phyloP scores from a whole-genome alignment of 2,888 invertebrate genomes.

The Halictus quadricinctus region DNA sequence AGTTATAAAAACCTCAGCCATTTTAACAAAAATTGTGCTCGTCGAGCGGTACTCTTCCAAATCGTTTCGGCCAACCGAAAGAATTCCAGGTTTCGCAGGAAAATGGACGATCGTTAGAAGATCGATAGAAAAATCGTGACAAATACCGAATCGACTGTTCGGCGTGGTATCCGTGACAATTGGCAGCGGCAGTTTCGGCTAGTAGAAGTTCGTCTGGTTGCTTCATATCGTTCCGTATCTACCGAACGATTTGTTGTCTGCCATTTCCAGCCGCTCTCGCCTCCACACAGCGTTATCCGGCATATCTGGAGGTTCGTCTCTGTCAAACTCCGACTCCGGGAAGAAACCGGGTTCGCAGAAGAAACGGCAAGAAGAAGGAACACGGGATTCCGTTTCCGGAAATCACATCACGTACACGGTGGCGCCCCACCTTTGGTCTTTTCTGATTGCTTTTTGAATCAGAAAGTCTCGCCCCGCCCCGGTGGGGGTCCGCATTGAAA shows the following conservation, averaged over 20 bases:
- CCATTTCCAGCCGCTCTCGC: conserved; percentile 56
- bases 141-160: conserved; percentile 39
- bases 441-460: conserved; percentile 59
- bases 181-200: conserved; percentile 17
- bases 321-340: conserved; percentile 54
- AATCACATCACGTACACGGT: conserved; percentile 62
- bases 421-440: conserved; percentile 51
- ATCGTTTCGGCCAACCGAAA: background rate
- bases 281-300: conserved; percentile 58
- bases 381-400: conserved; percentile 60
- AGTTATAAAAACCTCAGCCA: too few species aligned
- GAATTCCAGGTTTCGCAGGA: background rate
- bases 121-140: conserved; percentile 9
- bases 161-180: conserved; percentile 35
- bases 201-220: conserved; percentile 33
- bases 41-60: background rate
- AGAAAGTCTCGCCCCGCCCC: conserved; percentile 20
- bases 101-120: conserved; percentile 20
- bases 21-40: background rate
- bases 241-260: conserved; percentile 69
- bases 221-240: conserved; percentile 55
- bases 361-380: conserved; percentile 23
- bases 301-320: conserved; percentile 66
- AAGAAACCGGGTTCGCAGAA: conserved; percentile 30
- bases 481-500: conserved; percentile 20